These are phyloP conservation scores for Drosophila nasuta DNA, from an alignment of 1,140 invertebrate genomes.

Conservation along the genomic window DNA sequence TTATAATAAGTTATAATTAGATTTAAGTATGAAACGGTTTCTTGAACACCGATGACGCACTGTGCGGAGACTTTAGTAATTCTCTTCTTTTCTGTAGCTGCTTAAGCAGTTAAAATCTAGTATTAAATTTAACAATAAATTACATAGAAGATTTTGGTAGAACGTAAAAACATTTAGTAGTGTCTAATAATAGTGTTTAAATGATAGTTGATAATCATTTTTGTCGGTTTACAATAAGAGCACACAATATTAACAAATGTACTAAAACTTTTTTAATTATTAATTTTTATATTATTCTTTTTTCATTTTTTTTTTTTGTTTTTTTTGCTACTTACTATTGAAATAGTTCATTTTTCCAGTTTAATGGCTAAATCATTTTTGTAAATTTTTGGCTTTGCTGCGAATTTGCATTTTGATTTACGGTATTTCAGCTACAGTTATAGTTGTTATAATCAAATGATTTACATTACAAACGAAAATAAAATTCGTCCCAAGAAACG, in stretches of 20 bases:
- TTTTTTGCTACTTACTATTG: conserved; percentile 81
- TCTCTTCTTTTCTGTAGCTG: conserved; percentile 61
- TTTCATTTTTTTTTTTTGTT: conserved; percentile 56
- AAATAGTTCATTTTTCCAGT: conserved; percentile 82
- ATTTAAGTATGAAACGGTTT: conserved; percentile 68
- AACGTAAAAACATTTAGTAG: conserved; percentile 76
- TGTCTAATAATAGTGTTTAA: conserved; percentile 77
- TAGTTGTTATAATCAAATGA: conserved; percentile 60
- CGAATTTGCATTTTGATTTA: conserved; percentile 70
- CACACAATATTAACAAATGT: conserved; percentile 82
- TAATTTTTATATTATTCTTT: conserved; percentile 51
- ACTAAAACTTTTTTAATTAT: conserved; percentile 60
- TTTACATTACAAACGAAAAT: conserved; percentile 44
- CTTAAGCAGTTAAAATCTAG: conserved; percentile 71
- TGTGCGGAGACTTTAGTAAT: conserved; percentile 46
- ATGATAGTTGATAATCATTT: conserved; percentile 47
- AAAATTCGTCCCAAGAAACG: conserved; percentile 32
- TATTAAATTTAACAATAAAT: conserved; percentile 71
- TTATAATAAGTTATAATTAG: conserved; percentile 52
- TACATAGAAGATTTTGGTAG: conserved; percentile 74
- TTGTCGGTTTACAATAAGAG: conserved; percentile 64
- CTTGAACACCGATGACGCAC: conserved; percentile 69
- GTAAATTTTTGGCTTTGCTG: conserved; percentile 70
- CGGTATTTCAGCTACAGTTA: conserved; percentile 48
- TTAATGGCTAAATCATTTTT: conserved; percentile 76